Percentiles rank a stretch among this genome's conserved stretches.
These are phyloP conservation scores for Thecophora atra DNA, from an alignment of 2,888 invertebrate genomes.

Conservation along the genomic window DNA sequence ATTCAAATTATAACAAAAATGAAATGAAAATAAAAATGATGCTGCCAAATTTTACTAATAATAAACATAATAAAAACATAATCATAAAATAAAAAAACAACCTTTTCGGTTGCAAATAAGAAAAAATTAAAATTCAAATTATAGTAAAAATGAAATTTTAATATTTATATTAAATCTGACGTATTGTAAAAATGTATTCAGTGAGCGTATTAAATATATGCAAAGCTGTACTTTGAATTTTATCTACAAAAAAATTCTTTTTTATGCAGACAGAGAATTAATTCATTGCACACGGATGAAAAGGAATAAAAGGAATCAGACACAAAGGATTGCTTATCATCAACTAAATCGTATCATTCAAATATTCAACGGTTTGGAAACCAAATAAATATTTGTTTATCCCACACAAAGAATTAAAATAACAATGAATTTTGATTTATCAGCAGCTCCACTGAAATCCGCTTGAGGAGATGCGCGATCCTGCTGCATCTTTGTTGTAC, in stretches of 20 bases:
- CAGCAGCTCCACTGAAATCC: slow-evolving; percentile 10
- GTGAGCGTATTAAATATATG: too few species aligned
- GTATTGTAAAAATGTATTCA: too few species aligned
- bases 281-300: neutral
- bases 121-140: too few species aligned
- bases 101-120: too few species aligned
- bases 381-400: slow-evolving; percentile 2
- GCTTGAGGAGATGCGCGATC: neutral
- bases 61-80: too few species aligned
- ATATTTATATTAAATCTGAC: too few species aligned
- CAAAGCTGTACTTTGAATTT: slow-evolving; percentile 1
- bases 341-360: neutral
- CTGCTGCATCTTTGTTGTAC: neutral
- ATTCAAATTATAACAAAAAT: too few species aligned
- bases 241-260: neutral
- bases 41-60: too few species aligned
- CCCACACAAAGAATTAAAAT: neutral
- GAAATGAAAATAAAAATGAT: too few species aligned
- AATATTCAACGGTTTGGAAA: neutral
- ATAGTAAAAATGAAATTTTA: too few species aligned
- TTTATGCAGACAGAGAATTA: neutral
- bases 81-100: too few species aligned
- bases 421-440: slow-evolving; percentile 3
- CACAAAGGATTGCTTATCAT: neutral
- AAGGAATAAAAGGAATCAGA: neutral